Conservation (phyloP, 2,888 invertebrate genomes). For the Latrodectus hesperus region DNA sequence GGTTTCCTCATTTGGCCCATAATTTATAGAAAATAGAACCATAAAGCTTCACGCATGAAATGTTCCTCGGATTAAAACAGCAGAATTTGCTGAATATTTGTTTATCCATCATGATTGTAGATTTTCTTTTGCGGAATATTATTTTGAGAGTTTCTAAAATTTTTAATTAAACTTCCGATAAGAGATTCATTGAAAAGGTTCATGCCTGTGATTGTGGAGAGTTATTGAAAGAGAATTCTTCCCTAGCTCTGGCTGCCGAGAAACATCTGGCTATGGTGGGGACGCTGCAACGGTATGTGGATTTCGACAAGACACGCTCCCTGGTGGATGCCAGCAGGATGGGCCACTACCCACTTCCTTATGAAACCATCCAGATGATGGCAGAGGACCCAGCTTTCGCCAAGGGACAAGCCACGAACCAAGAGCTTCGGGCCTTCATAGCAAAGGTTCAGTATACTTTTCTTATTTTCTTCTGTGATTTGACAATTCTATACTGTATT, state of each 20-base stretch:
- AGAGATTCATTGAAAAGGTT: too few species aligned
- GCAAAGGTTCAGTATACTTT: constrained; percentile 23
- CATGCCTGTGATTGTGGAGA: too few species aligned
- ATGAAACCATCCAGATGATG: constrained; percentile 63
- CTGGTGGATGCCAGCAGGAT: constrained; percentile 54
- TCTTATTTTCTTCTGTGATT: not conserved
- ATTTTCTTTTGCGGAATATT: too few species aligned
- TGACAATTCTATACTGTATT: not conserved
- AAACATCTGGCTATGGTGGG: constrained; percentile 65
- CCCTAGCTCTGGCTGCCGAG: constrained; percentile 54
- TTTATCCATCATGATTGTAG: too few species aligned
- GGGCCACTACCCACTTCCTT: constrained; percentile 56
- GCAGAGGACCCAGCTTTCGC: constrained; percentile 30
- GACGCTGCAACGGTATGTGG: constrained; percentile 62
- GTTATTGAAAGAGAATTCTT: not conserved
- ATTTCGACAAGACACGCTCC: constrained; percentile 63
- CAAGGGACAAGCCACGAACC: constrained; percentile 2
- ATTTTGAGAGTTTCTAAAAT: too few species aligned
- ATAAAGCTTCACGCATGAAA: too few species aligned
- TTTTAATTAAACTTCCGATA: too few species aligned
- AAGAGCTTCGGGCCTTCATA: constrained; percentile 55
- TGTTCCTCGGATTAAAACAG: too few species aligned
- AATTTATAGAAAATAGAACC: too few species aligned
- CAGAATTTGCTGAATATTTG: too few species aligned
- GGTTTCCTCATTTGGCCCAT: too few species aligned